Evolutionary conservation across 2,113 vertebrate species (phyloP).

Genomic region (Garra rufa): DNA sequence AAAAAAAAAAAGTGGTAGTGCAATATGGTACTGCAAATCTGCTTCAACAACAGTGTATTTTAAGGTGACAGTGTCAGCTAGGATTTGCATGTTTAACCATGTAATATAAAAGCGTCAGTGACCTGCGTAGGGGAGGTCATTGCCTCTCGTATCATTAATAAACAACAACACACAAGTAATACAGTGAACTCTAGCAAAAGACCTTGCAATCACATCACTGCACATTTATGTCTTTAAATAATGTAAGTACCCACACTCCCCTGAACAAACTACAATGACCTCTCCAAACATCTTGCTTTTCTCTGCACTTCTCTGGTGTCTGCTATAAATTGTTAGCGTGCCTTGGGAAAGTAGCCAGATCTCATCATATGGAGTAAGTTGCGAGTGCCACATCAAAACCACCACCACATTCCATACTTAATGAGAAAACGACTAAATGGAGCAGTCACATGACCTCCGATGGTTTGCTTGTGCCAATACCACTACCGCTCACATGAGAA

Average conservation of each 20-base stretch:
- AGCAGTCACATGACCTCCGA: background rate
- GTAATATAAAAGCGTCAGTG: background rate
- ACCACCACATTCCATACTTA: constrained; percentile 9
- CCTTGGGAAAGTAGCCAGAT: background rate
- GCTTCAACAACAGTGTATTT: background rate
- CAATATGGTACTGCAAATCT: background rate
- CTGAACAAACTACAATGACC: background rate
- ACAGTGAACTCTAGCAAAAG: background rate
- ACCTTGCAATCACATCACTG: background rate
- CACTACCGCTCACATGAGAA: background rate
- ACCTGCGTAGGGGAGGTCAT: background rate
- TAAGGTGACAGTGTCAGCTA: background rate
- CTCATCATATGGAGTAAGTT: constrained; percentile 1
- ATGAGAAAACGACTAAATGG: background rate
- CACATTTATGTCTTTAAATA: constrained; percentile 20
- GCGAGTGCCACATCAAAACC: background rate
- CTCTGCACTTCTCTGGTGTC: background rate
- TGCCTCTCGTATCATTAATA: background rate
- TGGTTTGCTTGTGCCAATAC: background rate
- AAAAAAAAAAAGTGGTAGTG: background rate
- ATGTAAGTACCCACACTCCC: background rate
- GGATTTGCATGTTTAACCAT: constrained; percentile 25
- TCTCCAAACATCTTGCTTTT: background rate
- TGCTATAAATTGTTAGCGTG: background rate
- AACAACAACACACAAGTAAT: background rate